phyloP scores from a whole-genome alignment of 2,113 vertebrate species.

The Pterocles burchelli region DNA sequence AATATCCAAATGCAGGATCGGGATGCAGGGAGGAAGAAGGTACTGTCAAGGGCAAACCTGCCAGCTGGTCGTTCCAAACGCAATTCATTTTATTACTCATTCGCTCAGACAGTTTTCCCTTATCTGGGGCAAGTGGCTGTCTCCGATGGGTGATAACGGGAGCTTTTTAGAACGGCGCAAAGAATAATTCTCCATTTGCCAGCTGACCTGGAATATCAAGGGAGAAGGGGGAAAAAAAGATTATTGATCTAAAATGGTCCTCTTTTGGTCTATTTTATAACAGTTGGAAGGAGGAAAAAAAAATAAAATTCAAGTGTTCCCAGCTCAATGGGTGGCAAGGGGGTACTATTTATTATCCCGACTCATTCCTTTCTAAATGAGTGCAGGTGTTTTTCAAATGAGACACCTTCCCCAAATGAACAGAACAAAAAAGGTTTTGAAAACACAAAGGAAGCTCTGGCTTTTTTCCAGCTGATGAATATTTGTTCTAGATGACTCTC shows the following conservation, averaged over 20 bases:
- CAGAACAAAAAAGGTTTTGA: background rate
- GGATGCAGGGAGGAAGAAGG: background rate
- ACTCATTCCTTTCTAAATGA: slow-evolving; percentile 23
- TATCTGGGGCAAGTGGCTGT: slow-evolving; percentile 39
- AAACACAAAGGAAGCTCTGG: background rate
- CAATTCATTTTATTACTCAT: slow-evolving; percentile 51
- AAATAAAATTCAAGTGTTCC: background rate
- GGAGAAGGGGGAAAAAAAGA: background rate
- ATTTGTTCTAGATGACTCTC: background rate
- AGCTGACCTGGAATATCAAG: slow-evolving; percentile 60
- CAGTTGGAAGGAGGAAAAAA: background rate
- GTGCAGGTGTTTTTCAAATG: slow-evolving; percentile 48
- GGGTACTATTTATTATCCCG: slow-evolving; percentile 8
- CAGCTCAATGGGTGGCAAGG: slow-evolving; percentile 26
- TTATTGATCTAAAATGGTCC: slow-evolving; percentile 59
- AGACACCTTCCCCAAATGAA: slow-evolving; percentile 15
- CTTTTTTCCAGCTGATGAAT: background rate
- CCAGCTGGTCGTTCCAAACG: background rate
- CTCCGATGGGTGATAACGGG: slow-evolving; percentile 39
- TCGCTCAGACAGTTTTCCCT: background rate
- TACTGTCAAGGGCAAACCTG: background rate
- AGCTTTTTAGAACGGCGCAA: background rate
- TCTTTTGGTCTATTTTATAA: slow-evolving; percentile 53
- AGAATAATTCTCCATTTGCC: slow-evolving; percentile 56
- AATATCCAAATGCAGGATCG: background rate